Evolutionary conservation across 2,797 vertebrate species (phyloP), one percentile per base, ranked within the genome.

Genomic region (Harpagifer antarcticus): DNA sequence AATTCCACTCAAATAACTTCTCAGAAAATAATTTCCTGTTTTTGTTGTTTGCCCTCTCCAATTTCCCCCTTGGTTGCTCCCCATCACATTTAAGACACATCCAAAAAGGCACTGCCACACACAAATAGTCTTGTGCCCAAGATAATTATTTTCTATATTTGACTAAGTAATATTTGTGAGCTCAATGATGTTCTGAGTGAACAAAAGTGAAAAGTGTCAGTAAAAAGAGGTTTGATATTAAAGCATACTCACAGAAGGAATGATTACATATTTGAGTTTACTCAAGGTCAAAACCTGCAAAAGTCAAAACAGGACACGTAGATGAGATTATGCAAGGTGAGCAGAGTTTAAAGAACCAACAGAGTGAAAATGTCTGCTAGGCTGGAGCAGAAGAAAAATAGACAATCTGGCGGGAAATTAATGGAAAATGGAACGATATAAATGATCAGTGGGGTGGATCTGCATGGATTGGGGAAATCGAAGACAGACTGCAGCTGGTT

Each of bases 41-140:
- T 92, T 88, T 88, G 74, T 89, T 88, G 74, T 87, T 82, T 87
- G 78, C 78, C 70, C 86, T 88, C 87, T 91, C 72, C 84, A 92
- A 90, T 92, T 94, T 93, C 82, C 85, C 86, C 79, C 89, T 78
- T 91, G 88, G 89, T 79, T 89, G 81, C 88, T 86, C 84, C 78
- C 78, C 83, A 88, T 82, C 74, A 86, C 78, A 85, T 74, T 74
- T 79, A 84, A 86, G 73, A 82, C 76, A 79, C 74, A 81, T 72
- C 53, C 74, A 74, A 72, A 84, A 78, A 76, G 85, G 20, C 67
- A 69, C 62, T 68, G 65, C 59, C 68, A 77, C 78, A 85, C 78
- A 81, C 80, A 90, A 74, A 85, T 72, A 86, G 62, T 80, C 72
- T 63, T 74, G 44, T 68, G 64, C 76, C 78, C 72, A 71, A 76